Evolutionary conservation across 2,888 invertebrate genomes (phyloP).

Genomic region (Thereva nobilitata): DNA sequence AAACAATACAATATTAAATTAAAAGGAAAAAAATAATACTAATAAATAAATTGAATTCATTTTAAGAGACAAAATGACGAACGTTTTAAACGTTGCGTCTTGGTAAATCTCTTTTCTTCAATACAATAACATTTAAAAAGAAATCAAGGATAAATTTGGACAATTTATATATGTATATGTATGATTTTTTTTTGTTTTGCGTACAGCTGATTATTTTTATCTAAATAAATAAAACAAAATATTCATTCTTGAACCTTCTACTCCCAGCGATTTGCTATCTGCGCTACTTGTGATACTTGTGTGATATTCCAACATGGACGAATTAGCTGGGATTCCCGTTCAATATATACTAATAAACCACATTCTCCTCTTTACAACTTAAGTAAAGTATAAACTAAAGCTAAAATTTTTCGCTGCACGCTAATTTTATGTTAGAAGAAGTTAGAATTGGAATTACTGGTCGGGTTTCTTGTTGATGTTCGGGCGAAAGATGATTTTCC

Average conservation of each 20-base stretch:
- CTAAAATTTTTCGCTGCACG: constrained; percentile 62
- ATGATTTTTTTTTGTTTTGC: too few relatives aligned
- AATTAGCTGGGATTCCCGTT: constrained; percentile 7
- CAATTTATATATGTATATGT: too few relatives aligned
- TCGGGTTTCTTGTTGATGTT: constrained; percentile 63
- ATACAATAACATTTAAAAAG: constrained; percentile 9
- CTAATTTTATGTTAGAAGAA: constrained; percentile 67
- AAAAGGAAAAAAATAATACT: constrained; percentile 7
- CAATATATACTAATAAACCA: too few relatives aligned
- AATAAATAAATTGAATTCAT: constrained; percentile 23
- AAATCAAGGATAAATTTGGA: background rate
- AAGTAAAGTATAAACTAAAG: constrained; percentile 65
- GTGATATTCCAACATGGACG: constrained; percentile 28
- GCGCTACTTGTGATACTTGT: constrained; percentile 1
- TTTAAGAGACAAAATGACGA: constrained; percentile 12
- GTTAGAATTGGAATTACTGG: constrained; percentile 57
- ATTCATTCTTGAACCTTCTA: constrained; percentile 5
- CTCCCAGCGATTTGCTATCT: constrained; percentile 14
- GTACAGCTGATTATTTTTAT: too few relatives aligned
- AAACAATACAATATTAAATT: constrained; percentile 13
- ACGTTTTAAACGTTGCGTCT: constrained; percentile 31
- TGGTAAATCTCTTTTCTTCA: background rate
- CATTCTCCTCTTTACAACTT: constrained; percentile 57
- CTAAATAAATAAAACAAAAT: too few relatives aligned
- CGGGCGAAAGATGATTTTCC: constrained; percentile 62